phyloP scores from a whole-genome alignment of 2,888 invertebrate species.

The Polyommatus icarus region DNA sequence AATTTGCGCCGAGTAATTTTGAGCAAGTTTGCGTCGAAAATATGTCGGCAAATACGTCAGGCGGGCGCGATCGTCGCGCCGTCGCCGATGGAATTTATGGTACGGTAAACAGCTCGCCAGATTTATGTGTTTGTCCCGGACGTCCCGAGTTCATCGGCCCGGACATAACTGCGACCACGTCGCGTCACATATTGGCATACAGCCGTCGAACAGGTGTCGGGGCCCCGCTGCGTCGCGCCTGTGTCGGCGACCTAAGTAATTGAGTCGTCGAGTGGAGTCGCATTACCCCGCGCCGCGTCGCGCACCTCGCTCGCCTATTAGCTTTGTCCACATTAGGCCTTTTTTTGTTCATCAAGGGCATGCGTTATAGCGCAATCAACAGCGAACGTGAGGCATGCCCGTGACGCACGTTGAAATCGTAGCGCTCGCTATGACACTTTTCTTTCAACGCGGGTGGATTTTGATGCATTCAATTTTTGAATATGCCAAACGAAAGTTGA shows the following conservation, averaged over 20 bases:
- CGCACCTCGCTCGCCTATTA: neutral
- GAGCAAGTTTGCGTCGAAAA: neutral
- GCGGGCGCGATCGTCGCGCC: neutral
- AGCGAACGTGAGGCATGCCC: too few relatives aligned
- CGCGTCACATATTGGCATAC: neutral
- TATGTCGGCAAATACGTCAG: neutral
- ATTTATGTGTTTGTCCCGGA: constrained; percentile 10
- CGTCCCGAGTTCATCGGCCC: neutral
- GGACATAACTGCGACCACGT: neutral
- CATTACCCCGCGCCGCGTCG: neutral
- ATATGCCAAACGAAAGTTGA: too few relatives aligned
- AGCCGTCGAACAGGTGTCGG: neutral
- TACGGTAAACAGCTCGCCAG: neutral
- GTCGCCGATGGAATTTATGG: constrained; percentile 15
- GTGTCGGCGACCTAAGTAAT: neutral
- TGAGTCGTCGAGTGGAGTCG: neutral
- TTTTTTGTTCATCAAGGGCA: too few relatives aligned
- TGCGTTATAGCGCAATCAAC: too few relatives aligned
- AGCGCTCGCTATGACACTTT: too few relatives aligned
- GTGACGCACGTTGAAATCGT: too few relatives aligned
- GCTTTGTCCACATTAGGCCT: too few relatives aligned
- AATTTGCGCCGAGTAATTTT: neutral
- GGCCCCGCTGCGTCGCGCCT: neutral
- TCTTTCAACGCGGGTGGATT: too few relatives aligned
- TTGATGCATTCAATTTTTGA: too few relatives aligned